Conservation (phyloP, 1,140 invertebrate genomes). For the Lepidurus apus region DNA sequence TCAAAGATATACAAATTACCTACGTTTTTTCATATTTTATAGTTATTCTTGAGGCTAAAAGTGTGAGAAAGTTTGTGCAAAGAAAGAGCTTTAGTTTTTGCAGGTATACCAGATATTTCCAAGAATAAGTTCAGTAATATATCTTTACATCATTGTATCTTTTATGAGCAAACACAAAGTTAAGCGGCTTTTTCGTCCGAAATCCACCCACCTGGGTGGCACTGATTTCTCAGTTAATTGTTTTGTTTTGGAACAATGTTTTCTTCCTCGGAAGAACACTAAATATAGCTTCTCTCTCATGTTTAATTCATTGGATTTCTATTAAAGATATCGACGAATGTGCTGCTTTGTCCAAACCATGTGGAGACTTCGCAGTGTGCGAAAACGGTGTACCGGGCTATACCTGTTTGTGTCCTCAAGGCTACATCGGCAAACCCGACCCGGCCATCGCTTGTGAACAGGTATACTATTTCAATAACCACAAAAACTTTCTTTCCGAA, state of each 20-base stretch:
- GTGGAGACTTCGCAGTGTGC: constrained; percentile 78
- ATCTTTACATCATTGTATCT: too few relatives aligned
- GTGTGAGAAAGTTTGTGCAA: too few relatives aligned
- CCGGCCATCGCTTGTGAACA: constrained; percentile 80
- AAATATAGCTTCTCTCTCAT: constrained; percentile 1
- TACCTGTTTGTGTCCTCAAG: constrained; percentile 79
- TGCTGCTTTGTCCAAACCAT: constrained; percentile 67
- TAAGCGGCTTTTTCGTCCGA: too few relatives aligned
- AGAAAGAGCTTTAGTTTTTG: too few relatives aligned
- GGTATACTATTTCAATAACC: constrained; percentile 44
- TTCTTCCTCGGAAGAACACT: background rate
- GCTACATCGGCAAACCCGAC: constrained; percentile 73
- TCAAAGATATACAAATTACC: too few relatives aligned
- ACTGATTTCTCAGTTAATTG: background rate
- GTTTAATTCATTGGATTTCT: constrained; percentile 23
- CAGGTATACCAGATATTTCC: too few relatives aligned
- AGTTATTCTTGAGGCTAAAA: too few relatives aligned
- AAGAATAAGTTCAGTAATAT: too few relatives aligned
- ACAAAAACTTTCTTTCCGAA: background rate
- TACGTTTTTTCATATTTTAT: too few relatives aligned
- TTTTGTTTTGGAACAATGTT: background rate
- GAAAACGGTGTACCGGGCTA: constrained; percentile 80
- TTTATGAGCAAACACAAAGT: too few relatives aligned
- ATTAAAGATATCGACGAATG: constrained; percentile 84
- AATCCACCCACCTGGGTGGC: background rate